These are phyloP conservation scores for Malurus elegans DNA, from an alignment of 2,113 vertebrate species.

Conservation along the genomic window DNA sequence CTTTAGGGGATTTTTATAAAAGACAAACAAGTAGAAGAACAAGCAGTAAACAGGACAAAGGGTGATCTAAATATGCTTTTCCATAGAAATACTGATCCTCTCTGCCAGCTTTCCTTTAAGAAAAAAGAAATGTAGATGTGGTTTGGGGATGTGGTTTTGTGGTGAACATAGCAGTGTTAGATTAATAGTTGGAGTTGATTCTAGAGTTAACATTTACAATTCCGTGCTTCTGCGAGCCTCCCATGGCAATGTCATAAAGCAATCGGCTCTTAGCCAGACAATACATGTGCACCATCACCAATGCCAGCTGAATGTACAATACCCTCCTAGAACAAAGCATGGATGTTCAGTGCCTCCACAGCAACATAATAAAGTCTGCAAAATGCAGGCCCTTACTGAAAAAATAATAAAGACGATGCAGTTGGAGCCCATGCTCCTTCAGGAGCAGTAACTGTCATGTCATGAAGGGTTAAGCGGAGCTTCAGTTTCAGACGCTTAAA, in stretches of 20 bases:
- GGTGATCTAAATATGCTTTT: not conserved
- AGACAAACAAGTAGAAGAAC: not conserved
- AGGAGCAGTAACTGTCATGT: not conserved
- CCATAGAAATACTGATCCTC: not conserved
- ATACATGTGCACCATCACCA: not conserved
- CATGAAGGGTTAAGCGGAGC: not conserved
- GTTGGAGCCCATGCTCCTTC: not conserved
- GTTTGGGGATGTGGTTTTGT: not conserved
- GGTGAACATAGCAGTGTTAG: not conserved
- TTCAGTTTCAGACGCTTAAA: not conserved
- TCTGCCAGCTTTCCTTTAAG: not conserved
- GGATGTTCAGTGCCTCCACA: not conserved
- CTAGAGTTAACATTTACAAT: not conserved
- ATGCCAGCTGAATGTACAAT: not conserved
- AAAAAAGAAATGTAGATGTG: not conserved
- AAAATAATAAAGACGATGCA: not conserved
- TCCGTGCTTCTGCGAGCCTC: not conserved
- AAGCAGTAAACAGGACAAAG: not conserved
- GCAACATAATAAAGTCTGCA: not conserved
- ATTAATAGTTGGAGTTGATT: not conserved
- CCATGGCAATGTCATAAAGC: not conserved
- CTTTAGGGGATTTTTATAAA: not conserved
- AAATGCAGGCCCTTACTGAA: not conserved
- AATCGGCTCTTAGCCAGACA: fast-evolving
- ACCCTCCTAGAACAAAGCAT: not conserved